These are phyloP conservation scores for Drosophila insularis DNA, from an alignment of 1,140 invertebrate genomes.

Conservation along the genomic window DNA sequence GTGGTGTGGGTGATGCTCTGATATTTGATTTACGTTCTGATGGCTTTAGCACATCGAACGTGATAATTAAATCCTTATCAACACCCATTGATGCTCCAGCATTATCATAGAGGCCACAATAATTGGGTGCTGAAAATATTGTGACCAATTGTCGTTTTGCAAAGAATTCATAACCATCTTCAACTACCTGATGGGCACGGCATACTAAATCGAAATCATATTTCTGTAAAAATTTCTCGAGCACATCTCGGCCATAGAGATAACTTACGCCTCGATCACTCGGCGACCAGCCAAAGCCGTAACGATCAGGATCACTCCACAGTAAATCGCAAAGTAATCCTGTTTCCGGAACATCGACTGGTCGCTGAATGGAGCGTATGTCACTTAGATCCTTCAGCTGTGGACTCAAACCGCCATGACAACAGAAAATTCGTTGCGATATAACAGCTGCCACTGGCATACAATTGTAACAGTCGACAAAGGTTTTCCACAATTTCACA, in stretches of 20 bases:
- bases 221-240: constrained; percentile 95
- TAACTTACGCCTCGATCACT: constrained; percentile 97
- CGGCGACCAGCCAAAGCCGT: constrained; percentile 93
- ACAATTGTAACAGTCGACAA: constrained; percentile 84
- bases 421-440: constrained; percentile 98
- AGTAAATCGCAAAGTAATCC: constrained; percentile 96
- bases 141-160: constrained; percentile 99
- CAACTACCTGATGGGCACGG: constrained; percentile 97
- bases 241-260: constrained; percentile 95
- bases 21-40: constrained; percentile 1
- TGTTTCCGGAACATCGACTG: constrained; percentile 95
- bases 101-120: constrained; percentile 97
- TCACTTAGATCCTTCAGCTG: constrained; percentile 94
- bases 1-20: background rate
- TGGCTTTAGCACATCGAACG: constrained; percentile 84
- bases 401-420: constrained; percentile 95
- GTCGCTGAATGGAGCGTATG: constrained; percentile 92
- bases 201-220: constrained; percentile 97
- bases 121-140: constrained; percentile 88
- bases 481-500: constrained; percentile 99
- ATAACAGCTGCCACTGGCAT: constrained; percentile 96
- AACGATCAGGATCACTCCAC: constrained; percentile 98
- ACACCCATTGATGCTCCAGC: constrained; percentile 99
- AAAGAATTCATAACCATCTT: constrained; percentile 99
- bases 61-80: constrained; percentile 98